Percentiles rank a stretch among this genome's conserved stretches.
These are phyloP conservation scores for Eupelmus urozonus DNA, from an alignment of 2,888 invertebrate species.

Conservation along the genomic window DNA sequence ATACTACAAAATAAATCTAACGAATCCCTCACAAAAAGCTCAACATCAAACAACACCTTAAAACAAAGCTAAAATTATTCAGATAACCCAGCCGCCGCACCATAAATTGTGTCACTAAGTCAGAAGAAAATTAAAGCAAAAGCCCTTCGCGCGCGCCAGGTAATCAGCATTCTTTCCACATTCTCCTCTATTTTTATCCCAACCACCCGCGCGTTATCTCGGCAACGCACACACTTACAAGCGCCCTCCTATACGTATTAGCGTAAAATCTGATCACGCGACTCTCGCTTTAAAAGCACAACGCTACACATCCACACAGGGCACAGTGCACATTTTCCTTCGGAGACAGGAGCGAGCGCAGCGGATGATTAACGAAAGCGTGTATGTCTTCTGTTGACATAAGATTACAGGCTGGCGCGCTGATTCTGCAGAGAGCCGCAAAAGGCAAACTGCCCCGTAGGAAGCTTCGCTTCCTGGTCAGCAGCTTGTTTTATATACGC, in stretches of 20 bases:
- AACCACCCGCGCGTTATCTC: conserved; percentile 20
- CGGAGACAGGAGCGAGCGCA: neutral
- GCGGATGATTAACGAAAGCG: conserved; percentile 62
- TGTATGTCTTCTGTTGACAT: conserved; percentile 68
- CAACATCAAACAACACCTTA: too few species aligned
- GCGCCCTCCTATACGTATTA: conserved; percentile 22
- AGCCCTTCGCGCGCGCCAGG: neutral
- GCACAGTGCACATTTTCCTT: conserved; percentile 55
- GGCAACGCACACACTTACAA: neutral
- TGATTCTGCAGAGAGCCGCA: conserved; percentile 67
- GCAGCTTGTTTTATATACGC: conserved; percentile 76
- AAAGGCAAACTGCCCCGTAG: conserved; percentile 63
- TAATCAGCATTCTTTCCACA: conserved; percentile 40
- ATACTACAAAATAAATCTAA: too few species aligned
- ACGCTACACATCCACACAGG: too few species aligned
- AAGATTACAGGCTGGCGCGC: conserved; percentile 68
- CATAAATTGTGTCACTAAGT: conserved; percentile 14
- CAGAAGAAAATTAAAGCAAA: conserved; percentile 45
- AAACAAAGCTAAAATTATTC: conserved; percentile 6
- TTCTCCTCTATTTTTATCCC: conserved; percentile 39
- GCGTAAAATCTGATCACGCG: conserved; percentile 52
- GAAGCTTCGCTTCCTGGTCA: conserved; percentile 67
- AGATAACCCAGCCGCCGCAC: neutral
- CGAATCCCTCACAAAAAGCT: too few species aligned
- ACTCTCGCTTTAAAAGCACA: too few species aligned